Base-by-base conservation (phyloP, 30 jellyfish, hydroid and myxozoan species). In the Euphysa ruthae region DNA sequence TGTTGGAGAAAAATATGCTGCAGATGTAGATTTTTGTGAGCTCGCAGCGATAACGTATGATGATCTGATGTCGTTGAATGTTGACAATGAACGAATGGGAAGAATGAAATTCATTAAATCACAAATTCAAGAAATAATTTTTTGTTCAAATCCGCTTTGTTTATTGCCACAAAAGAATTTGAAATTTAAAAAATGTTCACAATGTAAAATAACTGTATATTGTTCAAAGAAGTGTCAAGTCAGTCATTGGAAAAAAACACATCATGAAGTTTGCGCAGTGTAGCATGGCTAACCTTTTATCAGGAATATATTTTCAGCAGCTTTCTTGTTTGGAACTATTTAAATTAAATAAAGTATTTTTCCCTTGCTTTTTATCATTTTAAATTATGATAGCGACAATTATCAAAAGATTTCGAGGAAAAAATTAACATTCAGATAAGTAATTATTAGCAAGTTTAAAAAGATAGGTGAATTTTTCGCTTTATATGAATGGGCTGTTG, bases 1-100 rank as follows among this genome's bases (percentile, higher is more conserved):
- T 4, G 43, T 65, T 52, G 78, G 78, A 20, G 78, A 65, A 44
- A 65, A 15, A 24, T 55, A 65, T 35, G 74, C 78, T 14, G 21
- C 22, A 4, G 78, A 65, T 35, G 78, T 34, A 24, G 78, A 65
- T 32, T 43, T 65, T 43, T 12, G 6, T 15, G 31, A 65, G 21
- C 78, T 65, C 12, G 78, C 78, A 15, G 78, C 78, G 21, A 35
- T 65, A 72, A 65, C 78, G 7, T 65, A 65, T 35, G 78, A 65
- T 65, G 78, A 65, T 35, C 19, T 65, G 6, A 15, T 19, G 20
- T n/a, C n/a, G 14, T 65, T 65, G 28, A 65, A 65, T 24, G 13
- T 35, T 6, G 52, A 38, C n/a, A 28, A 28, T 65, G 46, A 43
- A 15, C 24, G 73, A 10, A 65, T 65, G 4, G 78, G 78, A 14